Conservation (phyloP, 2,113 vertebrate genomes). For the Aphyosemion australe region DNA sequence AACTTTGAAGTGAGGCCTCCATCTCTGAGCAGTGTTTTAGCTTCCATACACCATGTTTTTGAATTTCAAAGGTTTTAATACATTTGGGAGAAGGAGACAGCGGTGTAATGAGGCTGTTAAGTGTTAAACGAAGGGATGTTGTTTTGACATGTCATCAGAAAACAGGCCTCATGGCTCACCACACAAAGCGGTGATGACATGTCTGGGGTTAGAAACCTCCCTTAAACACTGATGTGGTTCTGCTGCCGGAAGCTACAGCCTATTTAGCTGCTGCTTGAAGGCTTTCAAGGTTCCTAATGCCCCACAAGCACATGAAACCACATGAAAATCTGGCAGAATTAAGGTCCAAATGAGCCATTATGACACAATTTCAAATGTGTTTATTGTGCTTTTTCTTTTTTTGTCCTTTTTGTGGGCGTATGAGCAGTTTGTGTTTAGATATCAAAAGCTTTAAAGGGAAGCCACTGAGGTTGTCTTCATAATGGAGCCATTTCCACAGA, state of each 20-base stretch:
- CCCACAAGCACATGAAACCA: constrained; percentile 30
- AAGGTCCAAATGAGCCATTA: constrained; percentile 23
- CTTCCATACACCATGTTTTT: neutral
- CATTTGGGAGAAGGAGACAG: neutral
- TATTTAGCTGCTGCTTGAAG: constrained; percentile 21
- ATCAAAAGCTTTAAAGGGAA: constrained; percentile 1
- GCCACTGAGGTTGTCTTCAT: neutral
- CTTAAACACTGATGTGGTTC: constrained; percentile 36
- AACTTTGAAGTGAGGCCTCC: constrained; percentile 12
- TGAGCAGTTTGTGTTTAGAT: neutral
- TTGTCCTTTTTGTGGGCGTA: constrained; percentile 7
- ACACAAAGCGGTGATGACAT: constrained; percentile 23
- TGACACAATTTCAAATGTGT: too few species aligned
- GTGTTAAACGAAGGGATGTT: neutral
- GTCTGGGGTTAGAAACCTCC: constrained; percentile 8
- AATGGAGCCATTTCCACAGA: neutral
- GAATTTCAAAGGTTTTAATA: neutral
- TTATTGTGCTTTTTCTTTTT: constrained; percentile 12
- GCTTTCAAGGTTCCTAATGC: constrained; percentile 1
- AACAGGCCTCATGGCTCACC: constrained; percentile 5
- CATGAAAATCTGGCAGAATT: constrained; percentile 36
- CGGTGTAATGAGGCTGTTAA: neutral
- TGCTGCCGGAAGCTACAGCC: constrained; percentile 13
- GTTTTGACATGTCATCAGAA: neutral
- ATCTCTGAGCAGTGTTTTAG: neutral